Base-by-base conservation (phyloP, 2,797 vertebrate species). In the Garrulus glandarius region DNA sequence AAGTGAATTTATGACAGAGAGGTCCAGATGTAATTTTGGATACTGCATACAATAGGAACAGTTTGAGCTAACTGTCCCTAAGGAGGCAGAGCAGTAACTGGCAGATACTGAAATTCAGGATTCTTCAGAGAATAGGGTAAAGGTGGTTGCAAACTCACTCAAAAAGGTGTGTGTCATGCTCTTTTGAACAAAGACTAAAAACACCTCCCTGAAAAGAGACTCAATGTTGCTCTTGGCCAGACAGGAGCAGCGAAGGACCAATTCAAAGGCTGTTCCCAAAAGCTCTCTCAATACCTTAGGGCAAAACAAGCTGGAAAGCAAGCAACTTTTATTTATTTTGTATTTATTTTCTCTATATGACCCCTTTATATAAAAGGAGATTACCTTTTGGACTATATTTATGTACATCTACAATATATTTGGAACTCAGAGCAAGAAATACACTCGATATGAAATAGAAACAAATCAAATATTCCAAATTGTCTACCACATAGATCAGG, bases 11-110 rank as follows among this genome's bases (percentile, higher is more conserved):
- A 94, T 69, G 79, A 75, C 43, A 83, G 65, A 79, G 77, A 77
- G 63, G 82, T 83, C 89, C 87, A 91, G 71, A 91, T 67, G 86
- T 77, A 95, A 91, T 93, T 94, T 93, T 69, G 72, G 65, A 52
- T 85, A 34, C 50, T 78, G 61, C 16, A 55, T 29, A 81, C 53
- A 93, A 75, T n/a, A 82, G 60, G 68, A 52, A 80, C 10, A 47
- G 57, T 71, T 68, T 80, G 64, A 93, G 65, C 46, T 74, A 86
- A 91, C 39, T 74, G 84, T 56, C 0, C 64, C 53, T 85, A 74
- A 95, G 78, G 60, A 94, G 53, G 49, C 55, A 84, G 41, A 91
- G 56, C 30, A 89, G 12, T 70, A 92, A 65, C 39, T 43, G 63
- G 41, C 41, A 86, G 65, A 77, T 47, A 85, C 15, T 43, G 57